Base-by-base conservation (phyloP, 2,888 invertebrate species). In the Loripinus fragilis region DNA sequence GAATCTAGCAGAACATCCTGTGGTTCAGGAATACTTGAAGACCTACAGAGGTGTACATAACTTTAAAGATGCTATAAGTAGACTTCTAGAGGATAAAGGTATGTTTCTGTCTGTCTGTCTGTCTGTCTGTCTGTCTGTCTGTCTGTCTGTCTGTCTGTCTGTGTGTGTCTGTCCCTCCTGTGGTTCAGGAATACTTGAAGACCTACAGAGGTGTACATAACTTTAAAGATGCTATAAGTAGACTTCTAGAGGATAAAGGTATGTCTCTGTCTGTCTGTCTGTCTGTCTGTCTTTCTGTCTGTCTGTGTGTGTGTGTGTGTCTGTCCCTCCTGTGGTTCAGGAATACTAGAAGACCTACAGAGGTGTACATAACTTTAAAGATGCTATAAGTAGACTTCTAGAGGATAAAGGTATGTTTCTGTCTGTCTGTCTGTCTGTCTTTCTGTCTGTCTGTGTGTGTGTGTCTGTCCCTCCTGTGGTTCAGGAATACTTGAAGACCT, bases 31-130 rank as follows among this genome's bases (percentile, higher is more conserved):
- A 71, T 92, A 88, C 78, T 79, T 92, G 28, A 85, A 89, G 55
- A 80, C 86, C 1, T 92, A 92, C 67, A 87, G 89, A 5, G 87
- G 87, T 0, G 86, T 92, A 7, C 76, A 90, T 23, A 81, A 75
- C 70, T 92, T 93, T 72, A 93, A 91, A 68, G 90, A 92, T 7
- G 85, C 79, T 25, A 81, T 93, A 48, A 85, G 86, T 38, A 88
- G 88, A 71, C 76, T 91, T 0, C 86, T 93, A 70, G 68, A 88
- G 42, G 92, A 93, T 69, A 92, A 90, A 90, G 92, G 92, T 91
- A 77, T 8, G 38, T n/a, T n/a, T 38, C 38, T 92, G 90, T 66
- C 89, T 91, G 8, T 85, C 78, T 23, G 80, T 92, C 55, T 85
- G 86, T 38, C 38, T 8, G 38, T 38, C 12, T 38, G 12, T 8